phyloP scores from a whole-genome alignment of 2,797 vertebrate species.

The Menidia menidia region DNA sequence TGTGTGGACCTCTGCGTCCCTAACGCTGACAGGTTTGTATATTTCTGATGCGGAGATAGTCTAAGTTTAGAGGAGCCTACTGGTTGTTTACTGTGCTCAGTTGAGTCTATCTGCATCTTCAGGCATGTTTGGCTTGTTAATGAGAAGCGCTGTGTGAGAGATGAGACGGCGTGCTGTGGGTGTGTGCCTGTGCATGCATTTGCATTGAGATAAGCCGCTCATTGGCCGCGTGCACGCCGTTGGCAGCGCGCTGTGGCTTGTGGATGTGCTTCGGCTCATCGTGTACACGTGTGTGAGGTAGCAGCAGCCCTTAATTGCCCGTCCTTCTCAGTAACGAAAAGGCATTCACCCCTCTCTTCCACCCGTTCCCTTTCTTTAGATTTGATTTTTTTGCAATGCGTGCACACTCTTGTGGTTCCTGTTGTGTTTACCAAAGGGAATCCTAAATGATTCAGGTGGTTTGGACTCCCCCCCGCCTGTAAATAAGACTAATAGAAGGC shows the following conservation, averaged over 20 bases:
- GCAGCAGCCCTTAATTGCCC: constrained; percentile 57
- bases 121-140: constrained; percentile 83
- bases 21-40: constrained; percentile 40
- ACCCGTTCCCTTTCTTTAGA: neutral
- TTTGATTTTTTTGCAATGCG: neutral
- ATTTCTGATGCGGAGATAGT: constrained; percentile 59
- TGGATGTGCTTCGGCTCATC: constrained; percentile 20
- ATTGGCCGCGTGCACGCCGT: constrained; percentile 33
- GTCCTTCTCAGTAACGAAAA: constrained; percentile 6
- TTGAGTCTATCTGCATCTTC: constrained; percentile 79
- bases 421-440: constrained; percentile 65
- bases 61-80: constrained; percentile 71
- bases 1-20: constrained; percentile 43
- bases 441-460: constrained; percentile 71
- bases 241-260: constrained; percentile 35
- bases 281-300: constrained; percentile 37
- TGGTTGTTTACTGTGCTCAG: constrained; percentile 79
- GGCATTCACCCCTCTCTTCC: constrained; percentile 32
- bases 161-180: constrained; percentile 60
- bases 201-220: constrained; percentile 68
- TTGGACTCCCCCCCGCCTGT: constrained; percentile 65
- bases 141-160: constrained; percentile 75
- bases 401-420: constrained; percentile 34
- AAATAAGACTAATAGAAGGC: constrained; percentile 77
- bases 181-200: constrained; percentile 71